Percentiles rank a stretch among this genome's conserved stretches.
These are phyloP conservation scores for Pristionchus exspectatus DNA, from an alignment of 2,888 invertebrate genomes.

Conservation along the genomic window DNA sequence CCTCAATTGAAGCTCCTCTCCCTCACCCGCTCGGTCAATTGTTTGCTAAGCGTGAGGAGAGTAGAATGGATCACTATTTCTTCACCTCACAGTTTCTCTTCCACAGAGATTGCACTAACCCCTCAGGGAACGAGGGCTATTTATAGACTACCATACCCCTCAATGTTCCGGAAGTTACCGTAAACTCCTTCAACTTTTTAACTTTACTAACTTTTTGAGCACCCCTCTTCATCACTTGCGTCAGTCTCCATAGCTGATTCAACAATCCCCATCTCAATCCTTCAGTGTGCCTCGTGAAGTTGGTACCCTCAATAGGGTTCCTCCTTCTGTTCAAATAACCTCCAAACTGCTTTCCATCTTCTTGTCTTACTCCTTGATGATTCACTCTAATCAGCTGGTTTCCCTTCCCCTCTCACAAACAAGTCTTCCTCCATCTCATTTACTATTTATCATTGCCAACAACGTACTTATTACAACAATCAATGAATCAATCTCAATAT, in stretches of 20 bases:
- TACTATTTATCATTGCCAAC: slow-evolving; percentile 40
- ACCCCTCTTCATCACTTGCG: not conserved
- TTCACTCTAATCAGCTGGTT: slow-evolving; percentile 47
- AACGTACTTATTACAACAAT: slow-evolving; percentile 9
- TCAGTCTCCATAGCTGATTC: slow-evolving; percentile 10
- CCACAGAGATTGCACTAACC: slow-evolving; percentile 26
- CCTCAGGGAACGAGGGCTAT: slow-evolving; percentile 26
- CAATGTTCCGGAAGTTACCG: not conserved
- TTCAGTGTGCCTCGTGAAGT: not conserved
- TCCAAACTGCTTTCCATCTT: slow-evolving; percentile 6
- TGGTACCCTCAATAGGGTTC: not conserved
- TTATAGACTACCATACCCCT: slow-evolving; percentile 10
- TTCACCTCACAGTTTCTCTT: slow-evolving; percentile 41
- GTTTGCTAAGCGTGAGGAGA: slow-evolving; percentile 44
- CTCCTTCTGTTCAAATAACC: slow-evolving; percentile 29
- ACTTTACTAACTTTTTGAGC: not conserved
- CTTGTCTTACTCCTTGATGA: slow-evolving; percentile 45
- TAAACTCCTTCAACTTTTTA: too few species aligned
- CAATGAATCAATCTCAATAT: slow-evolving; percentile 25
- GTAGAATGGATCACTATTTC: slow-evolving; percentile 48
- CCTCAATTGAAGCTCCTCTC: slow-evolving; percentile 43
- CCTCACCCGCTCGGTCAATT: slow-evolving; percentile 9
- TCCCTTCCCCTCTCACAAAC: not conserved
- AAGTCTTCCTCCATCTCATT: slow-evolving; percentile 24
- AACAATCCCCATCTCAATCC: not conserved